Conservation (phyloP, 2,113 vertebrate species). For the Austrofundulus limnaeus region DNA sequence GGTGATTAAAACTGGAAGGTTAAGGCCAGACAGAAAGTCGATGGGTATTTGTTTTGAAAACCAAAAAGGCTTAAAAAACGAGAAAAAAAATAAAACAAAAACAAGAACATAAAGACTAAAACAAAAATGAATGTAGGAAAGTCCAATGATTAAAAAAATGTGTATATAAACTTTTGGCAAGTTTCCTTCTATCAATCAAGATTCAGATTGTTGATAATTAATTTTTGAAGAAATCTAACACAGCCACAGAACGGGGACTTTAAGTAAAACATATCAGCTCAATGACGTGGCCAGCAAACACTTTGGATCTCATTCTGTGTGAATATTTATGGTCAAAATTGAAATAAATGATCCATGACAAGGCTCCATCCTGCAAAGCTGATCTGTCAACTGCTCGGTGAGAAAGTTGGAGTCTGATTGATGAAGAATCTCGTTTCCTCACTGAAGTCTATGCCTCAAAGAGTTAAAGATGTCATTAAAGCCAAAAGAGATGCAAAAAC, state of each 20-base stretch:
- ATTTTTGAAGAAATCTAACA: neutral
- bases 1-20: too few relatives aligned
- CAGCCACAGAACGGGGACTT: neutral
- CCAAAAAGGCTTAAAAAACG: too few relatives aligned
- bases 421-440: neutral
- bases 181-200: neutral
- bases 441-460: neutral
- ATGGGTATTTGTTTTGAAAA: too few relatives aligned
- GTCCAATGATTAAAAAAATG: too few relatives aligned
- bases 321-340: conserved; percentile 1
- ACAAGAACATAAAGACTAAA: too few relatives aligned
- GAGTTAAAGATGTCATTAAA: neutral
- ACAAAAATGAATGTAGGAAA: too few relatives aligned
- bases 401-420: neutral
- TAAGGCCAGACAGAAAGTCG: too few relatives aligned
- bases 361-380: neutral
- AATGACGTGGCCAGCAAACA: neutral
- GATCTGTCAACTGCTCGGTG: neutral
- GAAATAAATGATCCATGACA: conserved; percentile 1
- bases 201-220: neutral
- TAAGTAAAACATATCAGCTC: neutral
- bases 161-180: neutral
- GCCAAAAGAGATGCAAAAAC: neutral
- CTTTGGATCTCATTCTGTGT: neutral
- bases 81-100: too few relatives aligned